Evolutionary conservation across 1,140 invertebrate species (phyloP), one percentile per base, ranked within the genome.

Genomic region (Scaptomyza montana): DNA sequence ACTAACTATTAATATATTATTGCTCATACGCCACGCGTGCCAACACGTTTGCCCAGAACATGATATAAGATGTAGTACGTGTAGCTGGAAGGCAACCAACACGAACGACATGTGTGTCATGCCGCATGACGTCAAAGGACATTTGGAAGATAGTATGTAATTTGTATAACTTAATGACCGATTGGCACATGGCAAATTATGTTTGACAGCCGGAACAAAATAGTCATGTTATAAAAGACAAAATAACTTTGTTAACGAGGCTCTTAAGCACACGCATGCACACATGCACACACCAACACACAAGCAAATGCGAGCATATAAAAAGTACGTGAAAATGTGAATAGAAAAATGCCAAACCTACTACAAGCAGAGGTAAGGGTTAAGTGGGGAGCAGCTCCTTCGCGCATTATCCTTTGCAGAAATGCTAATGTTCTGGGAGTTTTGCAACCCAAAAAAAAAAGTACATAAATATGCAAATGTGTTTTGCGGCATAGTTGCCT

Each of bases 221-320:
- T 85, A 78, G 75, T 76, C 43, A 61, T 62, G 79, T 60, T 80
- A 87, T 87, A 87, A 89, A 87, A 87, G 82, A 90, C 87, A 90
- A 90, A 90, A 90, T 90, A 90, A 87, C 87, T 90, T 90, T 90
- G 82, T 90, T 90, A 90, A 90, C 87, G 87, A 90, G 78, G 81
- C 79, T 77, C 81, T 90, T 87, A 87, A 87, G 79, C 47, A 76
- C 87, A 90, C 77, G 65, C 86, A 74, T 65, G 54, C 60, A 45
- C 60, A 71, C 21, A 76, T 65, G 3, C 21, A 25, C 1, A 80
- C 53, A 70, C 47, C 46, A 47, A 63, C 33, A 46, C 43, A 33
- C 47, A 43, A 43, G 39, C 39, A n/a, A 43, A 43, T 12, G 39
- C 5, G 39, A 56, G 46, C 56, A 43, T 49, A 60, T 63, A 73